Evolutionary conservation across 2,888 invertebrate species (phyloP).

Genomic region (Fragum sueziense): DNA sequence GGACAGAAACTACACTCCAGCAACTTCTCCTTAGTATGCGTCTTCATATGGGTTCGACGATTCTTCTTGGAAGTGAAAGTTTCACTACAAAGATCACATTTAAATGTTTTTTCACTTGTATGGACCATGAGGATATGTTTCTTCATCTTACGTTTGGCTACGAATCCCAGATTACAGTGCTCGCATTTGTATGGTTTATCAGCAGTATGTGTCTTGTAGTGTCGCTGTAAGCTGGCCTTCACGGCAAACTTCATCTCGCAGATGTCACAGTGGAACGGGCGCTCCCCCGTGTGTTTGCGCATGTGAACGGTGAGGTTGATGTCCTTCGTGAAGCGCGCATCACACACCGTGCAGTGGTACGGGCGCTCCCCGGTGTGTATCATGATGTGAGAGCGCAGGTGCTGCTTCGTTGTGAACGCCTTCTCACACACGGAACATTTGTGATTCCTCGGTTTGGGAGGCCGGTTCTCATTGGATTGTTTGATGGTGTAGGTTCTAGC

Average conservation of each 20-base stretch:
- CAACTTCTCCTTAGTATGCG: constrained; percentile 23
- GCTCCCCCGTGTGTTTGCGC: constrained; percentile 13
- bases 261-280: background rate
- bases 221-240: constrained; percentile 7
- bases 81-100: constrained; percentile 55
- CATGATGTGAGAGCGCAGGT: constrained; percentile 39
- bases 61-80: constrained; percentile 36
- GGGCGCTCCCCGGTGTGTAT: constrained; percentile 41
- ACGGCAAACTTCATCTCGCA: constrained; percentile 23
- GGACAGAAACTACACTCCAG: constrained; percentile 4
- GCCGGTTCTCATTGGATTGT: background rate
- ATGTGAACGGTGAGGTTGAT: constrained; percentile 21
- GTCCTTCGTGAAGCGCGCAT: constrained; percentile 27
- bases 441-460: constrained; percentile 11
- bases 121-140: constrained; percentile 27
- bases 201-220: constrained; percentile 16
- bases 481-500: background rate
- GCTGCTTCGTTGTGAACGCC: constrained; percentile 33
- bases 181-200: constrained; percentile 21
- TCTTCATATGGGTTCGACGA: constrained; percentile 42
- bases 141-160: constrained; percentile 17
- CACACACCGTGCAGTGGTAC: constrained; percentile 36
- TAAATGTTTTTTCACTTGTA: constrained; percentile 44
- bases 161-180: constrained; percentile 22
- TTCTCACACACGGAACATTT: constrained; percentile 41